Evolutionary conservation across 2,113 vertebrate genomes (phyloP), one percentile per base, ranked within the genome.

Genomic region (Psephotus haematonotus): DNA sequence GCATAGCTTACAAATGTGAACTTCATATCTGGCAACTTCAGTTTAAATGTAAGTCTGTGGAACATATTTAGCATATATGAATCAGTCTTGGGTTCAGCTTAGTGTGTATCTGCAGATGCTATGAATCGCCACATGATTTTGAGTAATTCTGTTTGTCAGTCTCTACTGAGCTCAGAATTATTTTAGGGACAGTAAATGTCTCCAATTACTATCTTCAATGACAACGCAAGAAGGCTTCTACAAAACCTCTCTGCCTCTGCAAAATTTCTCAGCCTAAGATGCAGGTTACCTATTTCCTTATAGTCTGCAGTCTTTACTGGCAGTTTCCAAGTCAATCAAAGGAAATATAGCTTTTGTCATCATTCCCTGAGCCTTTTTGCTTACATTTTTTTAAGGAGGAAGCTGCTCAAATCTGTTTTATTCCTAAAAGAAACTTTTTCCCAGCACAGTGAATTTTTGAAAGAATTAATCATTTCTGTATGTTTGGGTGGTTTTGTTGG

Each of bases 81-180:
- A 69, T 91, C 77, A 68, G 14, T 39, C 47, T 72, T 0, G 20
- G n/a, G 19, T 79, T 80, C 57, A 29, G 59, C 23, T 52, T 59
- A 1, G 28, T 70, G 20, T 15, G 14, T 23, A 17, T 65, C 53
- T 87, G 78, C 75, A 95, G 78, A 49, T 78, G 57, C 53, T 53
- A 10, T 39, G 37, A 71, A 62, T 41, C 46, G 59, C 49, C 52
- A 35, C 25, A 4, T 46, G 75, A 81, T 71, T 94, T 65, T 83
- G 80, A 60, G 52, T 71, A 83, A 81, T 88, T 83, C 79, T 93
- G 37, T 90, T 90, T 93, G 60, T 77, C 60, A 74, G 67, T 65
- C 57, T 86, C 25, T 60, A 7, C 68, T 81, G 63, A 82, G 53
- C 62, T 79, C 47, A 25, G 62, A 86, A 43, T 90, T 74, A 47